Percentiles rank a stretch among this genome's conserved stretches.
phyloP scores from a whole-genome alignment of 2,797 vertebrate genomes.

The Hippopotamyrus pictus region DNA sequence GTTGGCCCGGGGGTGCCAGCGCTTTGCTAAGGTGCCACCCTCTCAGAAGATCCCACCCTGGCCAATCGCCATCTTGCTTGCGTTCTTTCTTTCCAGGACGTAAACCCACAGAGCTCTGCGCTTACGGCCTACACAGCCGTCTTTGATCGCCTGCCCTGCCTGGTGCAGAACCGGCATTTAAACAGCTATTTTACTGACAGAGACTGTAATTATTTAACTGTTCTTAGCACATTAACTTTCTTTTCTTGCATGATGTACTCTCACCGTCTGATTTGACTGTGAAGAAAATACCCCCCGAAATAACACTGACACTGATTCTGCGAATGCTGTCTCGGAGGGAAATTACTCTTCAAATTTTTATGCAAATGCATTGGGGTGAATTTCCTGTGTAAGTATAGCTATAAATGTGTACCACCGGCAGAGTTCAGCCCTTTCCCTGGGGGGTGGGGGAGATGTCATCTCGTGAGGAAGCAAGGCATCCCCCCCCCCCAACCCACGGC shows the following conservation, averaged over 20 bases:
- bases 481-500: background rate
- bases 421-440: background rate
- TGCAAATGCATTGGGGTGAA: background rate
- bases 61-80: background rate
- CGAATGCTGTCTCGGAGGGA: background rate
- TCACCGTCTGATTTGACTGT: background rate
- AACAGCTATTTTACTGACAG: background rate
- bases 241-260: background rate
- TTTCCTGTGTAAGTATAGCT: background rate
- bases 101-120: background rate
- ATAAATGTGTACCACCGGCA: background rate
- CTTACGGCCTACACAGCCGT: too few relatives aligned
- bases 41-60: background rate
- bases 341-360: background rate
- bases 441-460: background rate
- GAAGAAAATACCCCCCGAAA: background rate
- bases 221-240: background rate
- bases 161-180: background rate
- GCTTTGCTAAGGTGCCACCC: background rate
- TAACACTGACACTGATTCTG: background rate
- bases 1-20: background rate
- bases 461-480: background rate
- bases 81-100: background rate
- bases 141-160: background rate
- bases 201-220: background rate